Percentiles rank a stretch among this genome's conserved stretches.
Evolutionary conservation across 2,113 vertebrate genomes (phyloP).

Genomic region (Lathamus discolor): DNA sequence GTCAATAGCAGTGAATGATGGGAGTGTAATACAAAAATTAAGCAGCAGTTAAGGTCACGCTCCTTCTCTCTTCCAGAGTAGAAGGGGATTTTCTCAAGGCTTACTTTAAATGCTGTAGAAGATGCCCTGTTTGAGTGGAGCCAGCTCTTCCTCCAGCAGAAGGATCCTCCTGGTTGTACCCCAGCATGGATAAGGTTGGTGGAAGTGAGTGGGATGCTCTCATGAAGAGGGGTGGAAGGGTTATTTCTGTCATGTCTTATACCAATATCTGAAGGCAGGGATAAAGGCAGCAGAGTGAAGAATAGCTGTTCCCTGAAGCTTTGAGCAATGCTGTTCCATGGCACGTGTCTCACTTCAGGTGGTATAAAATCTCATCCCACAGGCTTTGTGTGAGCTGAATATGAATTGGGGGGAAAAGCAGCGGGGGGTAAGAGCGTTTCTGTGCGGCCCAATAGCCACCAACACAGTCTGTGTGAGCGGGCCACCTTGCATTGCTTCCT

Average conservation of each 20-base stretch:
- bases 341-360: accelerated
- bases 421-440: accelerated
- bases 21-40: background rate
- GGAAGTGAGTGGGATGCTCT: background rate
- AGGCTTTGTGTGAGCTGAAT: background rate
- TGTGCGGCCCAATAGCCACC: background rate
- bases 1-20: background rate
- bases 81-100: background rate
- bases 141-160: accelerated
- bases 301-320: background rate
- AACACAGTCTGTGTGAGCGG: background rate
- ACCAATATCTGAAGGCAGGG: accelerated
- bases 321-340: accelerated
- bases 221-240: background rate
- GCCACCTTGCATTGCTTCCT: background rate
- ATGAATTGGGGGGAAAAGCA: background rate
- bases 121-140: accelerated
- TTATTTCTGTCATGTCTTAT: background rate
- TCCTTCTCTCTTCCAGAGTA: background rate
- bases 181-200: background rate
- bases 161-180: accelerated
- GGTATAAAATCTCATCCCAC: background rate
- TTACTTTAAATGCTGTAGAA: background rate
- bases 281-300: background rate
- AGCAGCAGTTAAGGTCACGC: background rate